A percentile compares a stretch with the other conserved stretches of the same genome.
Evolutionary conservation across 2,797 vertebrate species (phyloP).

Genomic region (Cuniculus paca): DNA sequence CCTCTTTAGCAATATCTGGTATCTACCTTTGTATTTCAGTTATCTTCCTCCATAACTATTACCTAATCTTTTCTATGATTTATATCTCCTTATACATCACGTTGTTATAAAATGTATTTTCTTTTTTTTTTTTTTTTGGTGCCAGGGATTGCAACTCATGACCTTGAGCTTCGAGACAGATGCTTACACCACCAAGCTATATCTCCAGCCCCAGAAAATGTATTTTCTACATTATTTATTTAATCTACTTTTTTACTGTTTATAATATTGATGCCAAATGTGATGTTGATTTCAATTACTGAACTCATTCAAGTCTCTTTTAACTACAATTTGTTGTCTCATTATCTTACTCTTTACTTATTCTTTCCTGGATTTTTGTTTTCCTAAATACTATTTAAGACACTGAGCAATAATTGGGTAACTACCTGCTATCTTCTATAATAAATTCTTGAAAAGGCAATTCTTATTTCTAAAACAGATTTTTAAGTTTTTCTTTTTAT

Average conservation of each 20-base stretch:
- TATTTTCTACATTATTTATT: not conserved
- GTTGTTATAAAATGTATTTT: not conserved
- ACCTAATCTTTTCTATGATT: not conserved
- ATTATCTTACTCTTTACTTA: not conserved
- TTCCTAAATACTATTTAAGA: not conserved
- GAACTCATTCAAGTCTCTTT: not conserved
- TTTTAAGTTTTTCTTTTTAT: not conserved
- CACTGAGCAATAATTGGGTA: not conserved
- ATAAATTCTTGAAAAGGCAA: not conserved
- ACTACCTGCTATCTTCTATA: not conserved
- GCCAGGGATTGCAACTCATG: too few species aligned
- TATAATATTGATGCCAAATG: not conserved
- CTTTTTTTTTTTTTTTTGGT: too few species aligned
- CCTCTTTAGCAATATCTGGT: not conserved
- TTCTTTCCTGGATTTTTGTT: not conserved
- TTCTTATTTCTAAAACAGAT: not conserved
- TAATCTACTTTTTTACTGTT: not conserved
- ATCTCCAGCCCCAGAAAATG: too few species aligned
- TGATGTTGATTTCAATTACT: not conserved
- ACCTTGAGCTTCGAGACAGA: too few species aligned
- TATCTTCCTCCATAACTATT: not conserved
- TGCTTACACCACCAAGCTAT: too few species aligned
- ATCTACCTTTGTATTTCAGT: not conserved
- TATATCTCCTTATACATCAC: not conserved
- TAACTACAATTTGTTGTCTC: not conserved